Evolutionary conservation across 2,888 invertebrate species (phyloP), one percentile per base, ranked within the genome.

Genomic region (Serrognathus titanus): DNA sequence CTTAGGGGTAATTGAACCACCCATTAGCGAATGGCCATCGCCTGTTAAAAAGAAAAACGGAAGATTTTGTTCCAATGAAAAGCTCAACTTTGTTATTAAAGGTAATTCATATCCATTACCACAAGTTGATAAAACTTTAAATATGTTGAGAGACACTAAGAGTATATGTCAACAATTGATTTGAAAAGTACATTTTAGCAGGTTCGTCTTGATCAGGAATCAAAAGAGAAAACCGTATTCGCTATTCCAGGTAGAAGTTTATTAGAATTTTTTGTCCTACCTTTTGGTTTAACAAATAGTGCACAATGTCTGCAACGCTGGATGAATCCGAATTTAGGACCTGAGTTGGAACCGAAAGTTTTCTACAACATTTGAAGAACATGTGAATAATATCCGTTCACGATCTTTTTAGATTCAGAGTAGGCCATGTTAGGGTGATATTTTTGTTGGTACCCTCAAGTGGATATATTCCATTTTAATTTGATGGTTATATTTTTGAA

Each of bases 201-300:
- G 56, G 58, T 71, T n/a, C 63, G 63, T 5, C 50, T 70, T 37
- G 51, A 58, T 9, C 11, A 10, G 3, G 5, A n/a, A n/a, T 39
- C 39, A n/a, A 39, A 39, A 39, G 66, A 68, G 49, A 69, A 70
- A 53, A 69, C 70, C 20, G 70, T 71, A 6, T 74, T 72, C 60
- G 56, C 63, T n/a, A n/a, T n/a, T n/a, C n/a, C n/a, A 3, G 63
- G 67, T 9, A 55, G 66, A 35, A 71, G 71, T 3, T 38, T 58
- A 1, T 58, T 49, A 52, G 63, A 72, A 31, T 71, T 65, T 51
- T 50, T n/a, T 1, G 59, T 57, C 7, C 47, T 67, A 52, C 62
- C 65, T 0, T 68, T 66, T 58, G 64, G 65, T 3, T 36, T 66
- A 8, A 20, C 43, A 11, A 68, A 68, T 54, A 53, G 56, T n/a